Conservation (phyloP, 2,888 invertebrate genomes). For the Acleris holmiana region DNA sequence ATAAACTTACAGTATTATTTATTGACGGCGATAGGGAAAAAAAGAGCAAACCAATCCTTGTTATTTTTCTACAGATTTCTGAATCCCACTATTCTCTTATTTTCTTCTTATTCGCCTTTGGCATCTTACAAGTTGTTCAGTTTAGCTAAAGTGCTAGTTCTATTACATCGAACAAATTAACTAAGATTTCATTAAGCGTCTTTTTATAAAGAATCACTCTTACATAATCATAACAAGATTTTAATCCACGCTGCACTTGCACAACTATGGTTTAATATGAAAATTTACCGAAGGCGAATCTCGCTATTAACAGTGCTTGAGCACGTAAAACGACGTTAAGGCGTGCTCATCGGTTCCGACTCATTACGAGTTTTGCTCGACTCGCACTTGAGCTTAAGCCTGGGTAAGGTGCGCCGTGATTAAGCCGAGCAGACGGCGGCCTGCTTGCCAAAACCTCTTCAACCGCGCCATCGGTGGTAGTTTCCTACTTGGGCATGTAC, state of each 20-base stretch:
- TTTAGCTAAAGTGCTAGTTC: too few relatives aligned
- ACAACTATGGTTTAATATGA: slow-evolving; percentile 41
- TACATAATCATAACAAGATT: slow-evolving; percentile 27
- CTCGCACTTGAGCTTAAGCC: slow-evolving; percentile 58
- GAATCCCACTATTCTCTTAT: too few relatives aligned
- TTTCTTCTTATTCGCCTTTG: too few relatives aligned
- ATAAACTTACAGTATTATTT: too few relatives aligned
- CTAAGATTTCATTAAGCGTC: too few relatives aligned
- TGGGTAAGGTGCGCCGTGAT: slow-evolving; percentile 73
- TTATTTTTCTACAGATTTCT: too few relatives aligned
- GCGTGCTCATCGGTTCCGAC: slow-evolving; percentile 66
- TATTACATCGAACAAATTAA: too few relatives aligned
- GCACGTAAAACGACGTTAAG: slow-evolving; percentile 64
- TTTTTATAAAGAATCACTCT: background rate
- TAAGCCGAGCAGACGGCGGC: slow-evolving; percentile 70
- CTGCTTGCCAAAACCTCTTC: slow-evolving; percentile 79
- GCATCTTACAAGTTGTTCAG: too few relatives aligned
- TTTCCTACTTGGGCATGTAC: slow-evolving; percentile 17
- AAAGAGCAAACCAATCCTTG: too few relatives aligned
- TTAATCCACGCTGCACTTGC: slow-evolving; percentile 22
- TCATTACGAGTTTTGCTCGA: slow-evolving; percentile 73
- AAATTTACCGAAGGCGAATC: slow-evolving; percentile 43
- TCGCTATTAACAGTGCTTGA: slow-evolving; percentile 60
- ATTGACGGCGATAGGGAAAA: too few relatives aligned
- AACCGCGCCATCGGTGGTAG: slow-evolving; percentile 55